Evolutionary conservation across 2,888 invertebrate species (phyloP), one percentile per base, ranked within the genome.

Genomic region (Erynnis tages): DNA sequence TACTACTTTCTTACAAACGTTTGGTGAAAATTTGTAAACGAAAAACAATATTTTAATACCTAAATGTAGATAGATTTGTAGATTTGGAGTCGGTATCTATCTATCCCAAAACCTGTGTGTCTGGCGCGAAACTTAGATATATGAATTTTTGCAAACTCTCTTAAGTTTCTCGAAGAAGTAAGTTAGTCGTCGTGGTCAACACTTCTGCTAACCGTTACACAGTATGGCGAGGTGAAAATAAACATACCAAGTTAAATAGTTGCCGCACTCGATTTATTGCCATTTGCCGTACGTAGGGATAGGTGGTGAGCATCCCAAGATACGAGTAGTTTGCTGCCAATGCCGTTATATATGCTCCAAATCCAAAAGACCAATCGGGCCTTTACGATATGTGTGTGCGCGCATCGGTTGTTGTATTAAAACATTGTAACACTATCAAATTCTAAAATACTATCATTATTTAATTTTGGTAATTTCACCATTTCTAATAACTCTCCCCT

Each of bases 171-270:
- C n/a, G n/a, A n/a, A n/a, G n/a, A n/a, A n/a, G n/a, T n/a, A n/a
- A n/a, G n/a, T n/a, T n/a, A 21, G 6, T 6, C 21, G 21, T 21
- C 21, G 21, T 21, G 21, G n/a, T n/a, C n/a, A n/a, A n/a, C n/a
- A n/a, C n/a, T 21, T 21, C 6, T 4, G 21, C 6, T 21, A 21
- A 21, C 21, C 21, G 21, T 25, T 27, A 41, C 19, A 19, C 6
- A 11, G 6, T 8, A 25, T 10, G 3, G 10, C 2, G n/a, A 29
- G 10, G 1, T 29, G 1, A 17, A 29, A 8, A 13, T 23, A 30
- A 34, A 54, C 59, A 38, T 53, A 63, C 65, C 58, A 65, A 56
- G 23, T 63, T 63, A 34, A 63, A 61, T 35, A 61, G 55, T 40
- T 58, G 57, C 10, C 63, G 46, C 17, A 65, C 21, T 32, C 62